phyloP scores from a whole-genome alignment of 2,888 invertebrate genomes.

The Nemapogon koenigi region DNA sequence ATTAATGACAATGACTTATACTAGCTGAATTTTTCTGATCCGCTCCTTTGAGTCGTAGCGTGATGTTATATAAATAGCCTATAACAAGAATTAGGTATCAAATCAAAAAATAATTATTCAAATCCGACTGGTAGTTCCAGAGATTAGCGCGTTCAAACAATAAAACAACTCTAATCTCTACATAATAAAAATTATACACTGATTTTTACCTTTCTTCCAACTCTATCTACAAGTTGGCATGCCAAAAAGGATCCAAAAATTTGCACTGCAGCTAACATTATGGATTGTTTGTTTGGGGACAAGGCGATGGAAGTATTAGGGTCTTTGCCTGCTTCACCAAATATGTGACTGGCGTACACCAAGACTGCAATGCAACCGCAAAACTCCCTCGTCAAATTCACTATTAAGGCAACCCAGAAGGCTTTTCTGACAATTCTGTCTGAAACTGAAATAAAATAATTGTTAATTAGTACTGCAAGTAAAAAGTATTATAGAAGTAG shows the following conservation, averaged over 20 bases:
- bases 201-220: slow-evolving; percentile 41
- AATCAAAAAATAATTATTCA: too few species aligned
- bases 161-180: too few species aligned
- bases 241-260: slow-evolving; percentile 51
- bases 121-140: too few species aligned
- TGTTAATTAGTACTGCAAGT: too few species aligned
- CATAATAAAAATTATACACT: too few species aligned
- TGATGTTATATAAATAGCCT: too few species aligned
- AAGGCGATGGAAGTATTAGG: slow-evolving; percentile 32
- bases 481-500: too few species aligned
- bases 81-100: too few species aligned
- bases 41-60: too few species aligned
- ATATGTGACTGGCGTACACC: slow-evolving; percentile 54
- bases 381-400: slow-evolving; percentile 49
- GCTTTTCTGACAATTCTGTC: slow-evolving; percentile 47
- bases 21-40: too few species aligned
- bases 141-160: too few species aligned
- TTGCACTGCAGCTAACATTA: slow-evolving; percentile 46
- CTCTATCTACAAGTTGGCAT: slow-evolving; percentile 48
- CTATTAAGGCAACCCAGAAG: slow-evolving; percentile 52
- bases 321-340: slow-evolving; percentile 38
- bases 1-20: too few species aligned
- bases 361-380: slow-evolving; percentile 54
- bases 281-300: slow-evolving; percentile 50
- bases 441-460: slow-evolving; percentile 28